Base-by-base conservation (phyloP, 92 coral and sea anemone species). In the Plumapathes pennacea region DNA sequence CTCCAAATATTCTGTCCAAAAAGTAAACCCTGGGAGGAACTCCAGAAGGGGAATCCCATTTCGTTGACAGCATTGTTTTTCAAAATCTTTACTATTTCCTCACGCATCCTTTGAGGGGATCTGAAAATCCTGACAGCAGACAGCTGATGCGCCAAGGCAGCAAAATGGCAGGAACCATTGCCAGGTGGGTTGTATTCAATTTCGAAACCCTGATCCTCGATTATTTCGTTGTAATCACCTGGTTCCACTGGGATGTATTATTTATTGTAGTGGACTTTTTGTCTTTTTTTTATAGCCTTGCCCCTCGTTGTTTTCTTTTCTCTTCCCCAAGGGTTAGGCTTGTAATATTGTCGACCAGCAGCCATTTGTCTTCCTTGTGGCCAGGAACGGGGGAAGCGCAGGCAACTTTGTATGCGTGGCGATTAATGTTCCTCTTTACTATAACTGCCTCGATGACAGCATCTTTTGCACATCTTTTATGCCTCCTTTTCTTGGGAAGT, bases 161-260 rank as follows among this genome's bases (percentile, higher is more conserved):
- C 46, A 62, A 78, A 78, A 21, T 78, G 85, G 60, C 78, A 70
- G 46, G 32, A 20, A 5, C 78, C 85, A 54, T 78, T 39, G 27
- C 85, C 85, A 17, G 66, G 72, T 11, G 78, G 85, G 54, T 69
- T 48, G 24, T 69, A 60, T 19, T 4, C 7, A 26, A 78, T 52
- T 4, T 28, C 32, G 34, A 32, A 78, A 0, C 79, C 79, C 52
- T 78, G 74, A 42, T 62, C 67, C 51, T 69, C 67, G 13, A 78
- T 43, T 28, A 24, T 32, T 37, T 43, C 29, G 12, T 37, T 33
- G 37, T 49, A 58, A 40, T 77, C 66, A 4, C 34, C 42, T 15
- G 32, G 42, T 28, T 30, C 32, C 75, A 54, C 22, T 25, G 66
- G 52, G 39, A 59, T 59, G 25, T 4, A 28, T 14, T 38, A 60